Conservation (phyloP, 2,113 vertebrate genomes). For the Dromaius novaehollandiae region DNA sequence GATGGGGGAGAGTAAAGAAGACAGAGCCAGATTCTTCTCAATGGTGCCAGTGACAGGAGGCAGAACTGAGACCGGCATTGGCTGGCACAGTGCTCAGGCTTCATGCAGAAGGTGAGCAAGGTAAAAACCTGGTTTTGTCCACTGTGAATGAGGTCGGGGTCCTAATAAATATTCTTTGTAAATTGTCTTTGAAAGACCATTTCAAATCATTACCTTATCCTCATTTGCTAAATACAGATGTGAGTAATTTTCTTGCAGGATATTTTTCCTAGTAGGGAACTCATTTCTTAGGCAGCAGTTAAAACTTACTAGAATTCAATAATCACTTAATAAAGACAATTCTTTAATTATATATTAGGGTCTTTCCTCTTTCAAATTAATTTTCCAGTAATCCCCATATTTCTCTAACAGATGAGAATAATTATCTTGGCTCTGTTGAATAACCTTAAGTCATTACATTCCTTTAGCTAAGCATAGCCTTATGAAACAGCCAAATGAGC, state of each 20-base stretch:
- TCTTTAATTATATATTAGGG: not conserved
- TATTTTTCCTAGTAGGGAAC: not conserved
- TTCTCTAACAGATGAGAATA: not conserved
- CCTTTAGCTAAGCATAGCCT: constrained; percentile 1
- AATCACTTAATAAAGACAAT: not conserved
- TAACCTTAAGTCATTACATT: not conserved
- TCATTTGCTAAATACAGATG: not conserved
- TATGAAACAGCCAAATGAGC: not conserved
- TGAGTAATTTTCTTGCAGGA: not conserved
- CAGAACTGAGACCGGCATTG: not conserved
- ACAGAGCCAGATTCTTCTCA: no score
- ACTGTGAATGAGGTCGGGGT: not conserved
- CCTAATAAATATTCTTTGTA: not conserved
- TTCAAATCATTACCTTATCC: not conserved
- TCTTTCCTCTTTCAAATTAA: not conserved
- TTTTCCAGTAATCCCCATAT: not conserved
- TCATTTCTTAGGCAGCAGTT: not conserved
- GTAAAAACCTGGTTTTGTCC: not conserved
- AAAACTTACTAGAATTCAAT: not conserved
- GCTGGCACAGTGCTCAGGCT: not conserved
- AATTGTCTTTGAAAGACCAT: not conserved
- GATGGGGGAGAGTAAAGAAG: no score
- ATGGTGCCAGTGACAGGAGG: no score
- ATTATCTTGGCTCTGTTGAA: not conserved
- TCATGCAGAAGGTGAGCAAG: not conserved